Evolutionary conservation across 2,797 vertebrate genomes (phyloP), one percentile per base, ranked within the genome.

Genomic region (Vireo griseus): DNA sequence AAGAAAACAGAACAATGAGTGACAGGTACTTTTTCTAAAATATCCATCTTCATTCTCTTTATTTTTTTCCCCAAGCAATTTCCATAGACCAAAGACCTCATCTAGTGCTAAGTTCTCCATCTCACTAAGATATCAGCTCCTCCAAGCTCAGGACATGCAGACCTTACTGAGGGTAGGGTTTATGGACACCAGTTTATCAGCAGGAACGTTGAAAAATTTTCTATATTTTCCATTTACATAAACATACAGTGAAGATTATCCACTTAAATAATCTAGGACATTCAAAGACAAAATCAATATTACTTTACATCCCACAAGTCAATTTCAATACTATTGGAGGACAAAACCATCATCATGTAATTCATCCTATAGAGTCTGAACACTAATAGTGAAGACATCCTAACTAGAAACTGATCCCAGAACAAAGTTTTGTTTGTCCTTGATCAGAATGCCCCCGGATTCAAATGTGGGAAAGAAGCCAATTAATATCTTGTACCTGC

Each of bases 231-330:
- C 4, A 59, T 51, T 91, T 79, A 69, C 29, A 85, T 59, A 81
- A 73, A 33, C 8, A n/a, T 13, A 29, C 22, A 50, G 20, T 42
- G 11, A 73, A 63, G 40, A 73, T 21, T 37, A 67, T 40, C 44
- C 39, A 58, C 65, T 72, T 76, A 72, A 86, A 88, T 69, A 66
- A 73, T 28, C 55, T 45, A 82, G 47, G 22, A 73, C 19, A 76
- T 52, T 54, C 80, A 69, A 59, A 93, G 48, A 79, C 55, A 92
- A 85, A 94, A 86, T 45, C 45, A 55, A 57, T 67, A 57, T 15
- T 51, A 61, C 35, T 88, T 92, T 57, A 80, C 35, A 76, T 73
- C 6, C 44, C 42, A 65, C 13, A 14, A 71, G 65, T 76, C 52
- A 59, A 42, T 59, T 86, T 74, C 61, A 88, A 24, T 54, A 65